Conservation (phyloP, 2,113 vertebrate genomes). For the Sorex araneus region DNA sequence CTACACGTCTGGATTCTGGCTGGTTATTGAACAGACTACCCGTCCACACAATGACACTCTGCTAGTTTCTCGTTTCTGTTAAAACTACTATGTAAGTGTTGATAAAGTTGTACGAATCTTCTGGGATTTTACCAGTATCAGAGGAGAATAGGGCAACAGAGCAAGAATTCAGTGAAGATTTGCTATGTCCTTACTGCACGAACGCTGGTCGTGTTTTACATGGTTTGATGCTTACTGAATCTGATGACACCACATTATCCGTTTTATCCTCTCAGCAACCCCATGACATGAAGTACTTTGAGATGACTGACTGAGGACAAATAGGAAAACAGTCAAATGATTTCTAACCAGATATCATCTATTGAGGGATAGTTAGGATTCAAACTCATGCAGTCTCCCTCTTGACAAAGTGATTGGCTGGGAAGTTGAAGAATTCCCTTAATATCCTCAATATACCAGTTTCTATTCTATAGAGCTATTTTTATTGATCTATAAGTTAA, state of each 20-base stretch:
- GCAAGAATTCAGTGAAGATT: background rate
- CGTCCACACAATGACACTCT: background rate
- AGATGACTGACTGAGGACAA: background rate
- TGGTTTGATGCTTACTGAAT: background rate
- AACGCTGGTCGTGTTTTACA: background rate
- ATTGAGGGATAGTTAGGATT: background rate
- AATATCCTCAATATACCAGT: background rate
- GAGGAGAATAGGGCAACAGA: background rate
- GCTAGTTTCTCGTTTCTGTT: constrained; percentile 6
- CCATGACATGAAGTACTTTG: background rate
- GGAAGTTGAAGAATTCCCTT: background rate
- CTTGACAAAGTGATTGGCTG: background rate
- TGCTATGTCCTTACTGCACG: accelerated
- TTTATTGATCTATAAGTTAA: no score
- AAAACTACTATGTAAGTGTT: background rate
- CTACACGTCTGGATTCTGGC: background rate
- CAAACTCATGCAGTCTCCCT: background rate
- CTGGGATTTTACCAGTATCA: background rate
- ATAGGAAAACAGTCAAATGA: background rate
- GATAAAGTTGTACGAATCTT: background rate
- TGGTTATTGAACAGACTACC: background rate
- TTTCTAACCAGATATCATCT: background rate
- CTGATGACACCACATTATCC: background rate
- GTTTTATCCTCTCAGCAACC: background rate
- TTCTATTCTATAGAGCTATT: background rate